Evolutionary conservation across 2,113 vertebrate genomes (phyloP).

Genomic region (Sula dactylatra): DNA sequence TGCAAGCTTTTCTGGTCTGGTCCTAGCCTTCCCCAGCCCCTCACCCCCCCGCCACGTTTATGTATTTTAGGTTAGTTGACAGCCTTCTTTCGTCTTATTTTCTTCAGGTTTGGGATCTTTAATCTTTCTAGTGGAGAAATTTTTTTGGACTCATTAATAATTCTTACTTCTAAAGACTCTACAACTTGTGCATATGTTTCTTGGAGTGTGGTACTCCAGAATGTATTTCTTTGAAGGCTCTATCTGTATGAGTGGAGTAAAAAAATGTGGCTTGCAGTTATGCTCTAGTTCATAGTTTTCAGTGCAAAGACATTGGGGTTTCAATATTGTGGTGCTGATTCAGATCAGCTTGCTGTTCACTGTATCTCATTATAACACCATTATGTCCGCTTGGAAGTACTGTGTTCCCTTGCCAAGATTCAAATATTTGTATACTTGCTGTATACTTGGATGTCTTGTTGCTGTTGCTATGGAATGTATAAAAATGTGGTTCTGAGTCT

Average conservation of each 20-base stretch:
- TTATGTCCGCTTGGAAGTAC: background rate
- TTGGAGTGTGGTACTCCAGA: background rate
- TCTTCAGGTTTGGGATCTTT: background rate
- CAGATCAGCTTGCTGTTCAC: background rate
- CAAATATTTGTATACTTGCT: background rate
- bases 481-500: background rate
- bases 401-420: background rate
- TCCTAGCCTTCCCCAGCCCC: background rate
- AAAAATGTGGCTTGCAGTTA: background rate
- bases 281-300: background rate
- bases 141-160: background rate
- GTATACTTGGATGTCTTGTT: background rate
- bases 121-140: background rate
- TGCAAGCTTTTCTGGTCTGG: background rate
- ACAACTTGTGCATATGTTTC: background rate
- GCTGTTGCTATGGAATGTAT: background rate
- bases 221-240: background rate
- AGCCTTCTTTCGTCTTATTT: background rate
- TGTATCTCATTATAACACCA: background rate
- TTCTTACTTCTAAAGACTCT: background rate
- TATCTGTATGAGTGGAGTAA: background rate
- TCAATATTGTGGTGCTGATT: background rate
- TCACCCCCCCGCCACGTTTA: background rate
- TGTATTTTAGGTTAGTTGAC: background rate
- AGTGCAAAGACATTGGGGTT: background rate